Conservation (phyloP, 2,888 invertebrate genomes). For the Drosophila maculinotata region DNA sequence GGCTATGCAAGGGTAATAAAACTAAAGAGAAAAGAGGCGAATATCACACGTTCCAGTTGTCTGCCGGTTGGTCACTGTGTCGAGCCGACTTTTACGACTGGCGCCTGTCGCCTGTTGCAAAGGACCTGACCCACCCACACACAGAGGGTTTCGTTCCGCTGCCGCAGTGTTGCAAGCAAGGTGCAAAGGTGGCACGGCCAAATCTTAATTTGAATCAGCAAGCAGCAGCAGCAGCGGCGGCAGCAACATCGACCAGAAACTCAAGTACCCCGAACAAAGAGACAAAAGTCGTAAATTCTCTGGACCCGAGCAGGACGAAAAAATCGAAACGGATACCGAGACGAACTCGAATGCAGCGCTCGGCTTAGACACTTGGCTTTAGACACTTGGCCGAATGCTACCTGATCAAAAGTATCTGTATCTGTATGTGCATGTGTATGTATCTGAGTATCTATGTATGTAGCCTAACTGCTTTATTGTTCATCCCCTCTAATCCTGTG, state of each 20-base stretch:
- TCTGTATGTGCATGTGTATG: background rate
- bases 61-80: conserved; percentile 25
- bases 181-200: conserved; percentile 57
- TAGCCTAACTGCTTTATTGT: conserved; percentile 73
- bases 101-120: conserved; percentile 74
- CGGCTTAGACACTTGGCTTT: conserved; percentile 79
- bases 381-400: conserved; percentile 56
- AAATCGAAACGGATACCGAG: conserved; percentile 15
- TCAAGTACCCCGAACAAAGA: conserved; percentile 58
- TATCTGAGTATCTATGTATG: conserved; percentile 8
- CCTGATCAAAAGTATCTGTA: conserved; percentile 26
- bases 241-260: conserved; percentile 24
- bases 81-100: conserved; percentile 74
- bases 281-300: conserved; percentile 62
- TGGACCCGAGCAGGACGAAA: conserved; percentile 20
- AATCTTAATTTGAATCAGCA: conserved; percentile 74
- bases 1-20: background rate
- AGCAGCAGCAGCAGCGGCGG: conserved; percentile 20
- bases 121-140: conserved; percentile 73
- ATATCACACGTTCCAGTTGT: conserved; percentile 61
- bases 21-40: conserved; percentile 11
- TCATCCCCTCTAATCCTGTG: conserved; percentile 74
- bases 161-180: conserved; percentile 42
- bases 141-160: conserved; percentile 22
- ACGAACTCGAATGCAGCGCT: conserved; percentile 26